A percentile compares a stretch with the other conserved stretches of the same genome.
These are phyloP conservation scores for Paracyprichromis sp. DNA, from an alignment of 2,113 vertebrate species.

Conservation along the genomic window DNA sequence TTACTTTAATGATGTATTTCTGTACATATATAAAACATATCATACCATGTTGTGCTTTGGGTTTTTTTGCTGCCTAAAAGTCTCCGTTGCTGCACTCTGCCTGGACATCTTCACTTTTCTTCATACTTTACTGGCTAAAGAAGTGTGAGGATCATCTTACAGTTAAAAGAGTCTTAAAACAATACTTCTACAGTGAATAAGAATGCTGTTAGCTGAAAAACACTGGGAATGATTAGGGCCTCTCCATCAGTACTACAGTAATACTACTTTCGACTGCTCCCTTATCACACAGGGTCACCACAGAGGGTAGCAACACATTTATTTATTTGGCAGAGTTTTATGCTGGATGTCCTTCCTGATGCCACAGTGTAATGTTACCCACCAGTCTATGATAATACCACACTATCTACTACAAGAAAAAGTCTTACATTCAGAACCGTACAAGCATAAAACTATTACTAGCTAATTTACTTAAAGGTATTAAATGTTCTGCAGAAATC, in stretches of 20 bases:
- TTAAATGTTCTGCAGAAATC: background rate
- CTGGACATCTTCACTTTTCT: background rate
- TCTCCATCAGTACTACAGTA: background rate
- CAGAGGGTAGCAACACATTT: background rate
- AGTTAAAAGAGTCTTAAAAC: background rate
- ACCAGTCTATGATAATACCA: background rate
- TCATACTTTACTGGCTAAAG: background rate
- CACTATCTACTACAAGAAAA: background rate
- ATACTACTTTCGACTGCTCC: background rate
- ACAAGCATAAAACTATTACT: background rate
- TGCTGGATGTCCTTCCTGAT: background rate
- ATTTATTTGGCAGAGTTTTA: background rate
- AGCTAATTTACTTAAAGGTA: background rate
- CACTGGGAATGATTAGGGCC: background rate
- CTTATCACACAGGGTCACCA: background rate
- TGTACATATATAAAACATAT: background rate
- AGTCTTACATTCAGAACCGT: background rate
- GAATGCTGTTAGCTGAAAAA: background rate
- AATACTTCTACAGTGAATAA: background rate
- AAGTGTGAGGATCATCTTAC: background rate
- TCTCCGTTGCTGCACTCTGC: background rate
- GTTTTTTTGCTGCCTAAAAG: background rate
- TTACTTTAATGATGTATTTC: conserved; percentile 28
- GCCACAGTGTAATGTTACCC: background rate
- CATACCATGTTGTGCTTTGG: background rate